Conservation (phyloP, 2,113 vertebrate genomes). For the Ptilonorhynchus violaceus region DNA sequence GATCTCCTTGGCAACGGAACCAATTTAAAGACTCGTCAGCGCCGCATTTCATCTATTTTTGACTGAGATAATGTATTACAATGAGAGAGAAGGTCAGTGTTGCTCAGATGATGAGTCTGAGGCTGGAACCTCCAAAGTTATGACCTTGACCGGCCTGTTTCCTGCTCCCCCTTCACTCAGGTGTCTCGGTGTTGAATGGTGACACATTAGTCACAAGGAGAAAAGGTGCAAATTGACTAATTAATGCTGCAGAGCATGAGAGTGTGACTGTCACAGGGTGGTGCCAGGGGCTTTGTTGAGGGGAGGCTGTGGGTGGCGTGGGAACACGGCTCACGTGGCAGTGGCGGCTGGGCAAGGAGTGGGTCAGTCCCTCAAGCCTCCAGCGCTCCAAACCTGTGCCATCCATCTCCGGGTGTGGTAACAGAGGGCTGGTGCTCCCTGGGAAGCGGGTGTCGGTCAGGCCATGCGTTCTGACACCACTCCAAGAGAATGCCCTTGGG, state of each 20-base stretch:
- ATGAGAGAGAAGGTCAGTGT: not conserved
- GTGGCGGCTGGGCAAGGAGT: not conserved
- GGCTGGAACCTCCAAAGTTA: not conserved
- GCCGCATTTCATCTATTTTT: constrained; percentile 2
- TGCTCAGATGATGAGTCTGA: not conserved
- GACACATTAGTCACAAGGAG: not conserved
- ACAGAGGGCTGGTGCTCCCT: not conserved
- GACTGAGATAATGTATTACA: not conserved
- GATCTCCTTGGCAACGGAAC: constrained; percentile 36
- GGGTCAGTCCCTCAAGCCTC: not conserved
- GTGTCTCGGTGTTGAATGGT: not conserved
- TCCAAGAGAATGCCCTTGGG: not conserved
- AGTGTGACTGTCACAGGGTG: not conserved
- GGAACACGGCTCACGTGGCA: not conserved
- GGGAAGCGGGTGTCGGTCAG: not conserved
- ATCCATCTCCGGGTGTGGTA: not conserved
- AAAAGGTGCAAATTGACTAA: not conserved
- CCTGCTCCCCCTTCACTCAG: not conserved
- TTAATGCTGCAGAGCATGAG: not conserved
- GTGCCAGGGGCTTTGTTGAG: not conserved
- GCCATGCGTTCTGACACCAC: rapidly evolving
- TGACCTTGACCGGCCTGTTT: not conserved
- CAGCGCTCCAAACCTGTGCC: not conserved
- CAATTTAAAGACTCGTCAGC: not conserved
- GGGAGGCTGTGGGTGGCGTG: not conserved